phyloP scores from a whole-genome alignment of 2,888 invertebrate species.

The Epicampocera succincta region DNA sequence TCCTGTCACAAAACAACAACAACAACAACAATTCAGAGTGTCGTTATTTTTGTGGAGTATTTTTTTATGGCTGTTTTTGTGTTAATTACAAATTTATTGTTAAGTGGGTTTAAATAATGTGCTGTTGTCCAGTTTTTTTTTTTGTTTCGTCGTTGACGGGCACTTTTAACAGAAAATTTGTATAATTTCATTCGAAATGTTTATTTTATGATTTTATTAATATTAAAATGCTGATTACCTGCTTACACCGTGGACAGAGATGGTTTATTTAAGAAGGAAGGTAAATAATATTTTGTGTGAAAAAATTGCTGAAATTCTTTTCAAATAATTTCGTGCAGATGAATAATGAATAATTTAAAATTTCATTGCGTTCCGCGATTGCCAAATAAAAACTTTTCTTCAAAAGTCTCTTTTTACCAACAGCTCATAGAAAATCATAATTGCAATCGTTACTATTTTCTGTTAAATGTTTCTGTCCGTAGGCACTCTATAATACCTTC shows the following conservation, averaged over 20 bases:
- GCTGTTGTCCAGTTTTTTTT: constrained; percentile 23
- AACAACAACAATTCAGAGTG: constrained; percentile 13
- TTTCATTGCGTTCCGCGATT: too few relatives aligned
- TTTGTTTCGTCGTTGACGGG: neutral
- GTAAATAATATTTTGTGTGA: neutral
- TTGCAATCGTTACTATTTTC: too few relatives aligned
- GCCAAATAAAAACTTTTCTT: too few relatives aligned
- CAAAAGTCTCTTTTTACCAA: too few relatives aligned
- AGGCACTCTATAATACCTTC: too few relatives aligned
- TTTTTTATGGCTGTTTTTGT: constrained; percentile 17
- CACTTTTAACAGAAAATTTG: constrained; percentile 6
- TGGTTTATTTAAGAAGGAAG: constrained; percentile 39
- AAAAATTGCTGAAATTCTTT: too few relatives aligned
- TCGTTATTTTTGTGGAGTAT: neutral
- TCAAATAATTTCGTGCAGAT: too few relatives aligned
- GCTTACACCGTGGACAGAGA: too few relatives aligned
- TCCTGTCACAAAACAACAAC: neutral
- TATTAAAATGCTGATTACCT: constrained; percentile 40
- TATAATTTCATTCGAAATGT: constrained; percentile 23
- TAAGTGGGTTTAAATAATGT: constrained; percentile 64
- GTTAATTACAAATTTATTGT: constrained; percentile 61
- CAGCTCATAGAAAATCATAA: too few relatives aligned
- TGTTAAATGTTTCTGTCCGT: too few relatives aligned
- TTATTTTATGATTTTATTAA: constrained; percentile 55
- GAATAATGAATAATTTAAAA: too few relatives aligned